A percentile compares a stretch with the other conserved stretches of the same genome.
phyloP scores from a whole-genome alignment of 1,140 invertebrate genomes.

The Calephelis nemesis region DNA sequence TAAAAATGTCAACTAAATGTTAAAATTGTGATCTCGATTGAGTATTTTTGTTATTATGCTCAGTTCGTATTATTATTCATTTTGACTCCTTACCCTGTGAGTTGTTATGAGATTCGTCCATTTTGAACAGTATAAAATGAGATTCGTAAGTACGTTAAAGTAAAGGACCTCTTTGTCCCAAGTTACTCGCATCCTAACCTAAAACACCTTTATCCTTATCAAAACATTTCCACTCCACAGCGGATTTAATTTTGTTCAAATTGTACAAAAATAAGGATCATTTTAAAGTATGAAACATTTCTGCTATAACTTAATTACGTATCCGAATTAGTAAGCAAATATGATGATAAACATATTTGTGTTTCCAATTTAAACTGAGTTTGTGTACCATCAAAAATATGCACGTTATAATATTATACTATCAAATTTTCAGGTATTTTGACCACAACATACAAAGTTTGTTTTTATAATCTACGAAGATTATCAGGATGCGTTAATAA shows the following conservation, averaged over 20 bases:
- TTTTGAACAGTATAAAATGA: conserved; percentile 23
- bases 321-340: not conserved
- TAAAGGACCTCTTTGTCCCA: conserved; percentile 12
- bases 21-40: conserved; percentile 62
- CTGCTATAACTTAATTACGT: conserved; percentile 5
- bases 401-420: not conserved
- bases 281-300: not conserved
- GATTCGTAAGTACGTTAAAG: conserved; percentile 42
- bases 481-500: too few species aligned
- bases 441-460: too few species aligned
- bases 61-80: conserved; percentile 47
- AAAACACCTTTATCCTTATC: conserved; percentile 2
- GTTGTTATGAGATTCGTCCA: conserved; percentile 57
- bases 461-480: too few species aligned
- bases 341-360: conserved; percentile 4
- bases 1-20: conserved; percentile 37
- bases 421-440: not conserved
- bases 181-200: conserved; percentile 20
- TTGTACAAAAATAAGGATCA: conserved; percentile 8
- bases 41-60: conserved; percentile 74
- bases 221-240: not conserved
- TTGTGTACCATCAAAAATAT: not conserved
- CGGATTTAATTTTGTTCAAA: conserved; percentile 5
- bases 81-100: conserved; percentile 68
- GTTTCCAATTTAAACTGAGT: not conserved